phyloP scores from a whole-genome alignment of 1,140 invertebrate species.

The Rhagoletis pomonella region DNA sequence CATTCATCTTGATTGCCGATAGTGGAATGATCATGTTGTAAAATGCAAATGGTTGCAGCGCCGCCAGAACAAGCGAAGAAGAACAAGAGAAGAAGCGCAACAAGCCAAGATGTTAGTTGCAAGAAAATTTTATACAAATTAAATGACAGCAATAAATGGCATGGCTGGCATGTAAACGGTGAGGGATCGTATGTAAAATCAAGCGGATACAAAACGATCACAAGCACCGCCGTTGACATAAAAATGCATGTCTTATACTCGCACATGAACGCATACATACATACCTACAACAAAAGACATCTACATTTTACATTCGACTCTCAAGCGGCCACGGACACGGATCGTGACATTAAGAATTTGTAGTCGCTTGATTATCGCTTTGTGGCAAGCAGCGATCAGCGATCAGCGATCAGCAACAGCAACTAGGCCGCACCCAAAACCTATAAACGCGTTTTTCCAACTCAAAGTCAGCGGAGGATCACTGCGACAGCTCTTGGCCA shows the following conservation, averaged over 20 bases:
- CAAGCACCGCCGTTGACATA: slow-evolving; percentile 41
- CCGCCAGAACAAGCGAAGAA: background rate
- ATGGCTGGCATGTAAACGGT: background rate
- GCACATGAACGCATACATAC: background rate
- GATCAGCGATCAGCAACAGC: too few species aligned
- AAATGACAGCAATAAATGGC: slow-evolving; percentile 15
- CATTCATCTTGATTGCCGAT: background rate
- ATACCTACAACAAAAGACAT: background rate
- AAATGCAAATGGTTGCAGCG: background rate
- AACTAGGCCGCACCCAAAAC: slow-evolving; percentile 37
- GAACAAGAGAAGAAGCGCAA: background rate
- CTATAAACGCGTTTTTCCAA: slow-evolving; percentile 8
- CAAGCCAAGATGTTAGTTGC: background rate
- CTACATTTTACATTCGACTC: too few species aligned
- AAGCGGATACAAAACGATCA: slow-evolving; percentile 35
- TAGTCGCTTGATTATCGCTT: slow-evolving; percentile 31
- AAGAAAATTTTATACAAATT: slow-evolving; percentile 30
- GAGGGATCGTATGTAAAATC: background rate
- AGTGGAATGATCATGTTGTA: slow-evolving; percentile 16
- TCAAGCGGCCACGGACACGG: background rate
- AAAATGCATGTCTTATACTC: slow-evolving; percentile 42
- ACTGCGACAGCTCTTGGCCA: background rate
- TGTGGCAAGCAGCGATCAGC: background rate
- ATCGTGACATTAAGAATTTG: slow-evolving; percentile 35
- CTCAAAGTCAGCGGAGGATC: background rate